These are phyloP conservation scores for Alosa alosa DNA, from an alignment of 2,113 vertebrate genomes.

Conservation along the genomic window DNA sequence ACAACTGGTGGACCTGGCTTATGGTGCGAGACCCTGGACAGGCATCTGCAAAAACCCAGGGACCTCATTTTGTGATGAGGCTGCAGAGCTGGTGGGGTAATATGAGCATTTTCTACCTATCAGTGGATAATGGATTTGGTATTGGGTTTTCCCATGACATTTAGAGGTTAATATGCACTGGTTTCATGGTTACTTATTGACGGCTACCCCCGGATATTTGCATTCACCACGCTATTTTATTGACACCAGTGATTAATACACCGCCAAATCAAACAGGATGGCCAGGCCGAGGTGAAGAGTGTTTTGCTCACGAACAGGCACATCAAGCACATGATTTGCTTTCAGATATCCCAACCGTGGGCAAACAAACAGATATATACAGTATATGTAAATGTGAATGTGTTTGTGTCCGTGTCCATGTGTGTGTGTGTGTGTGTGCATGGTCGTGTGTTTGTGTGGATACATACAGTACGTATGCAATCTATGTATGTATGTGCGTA, in stretches of 20 bases:
- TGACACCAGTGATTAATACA: constrained; percentile 78
- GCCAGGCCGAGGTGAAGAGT: constrained; percentile 40
- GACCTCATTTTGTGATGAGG: not conserved
- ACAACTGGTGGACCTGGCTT: not conserved
- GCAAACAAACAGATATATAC: not conserved
- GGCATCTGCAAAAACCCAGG: constrained; percentile 4
- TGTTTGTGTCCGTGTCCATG: not conserved
- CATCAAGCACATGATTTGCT: not conserved
- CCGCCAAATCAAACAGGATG: constrained; percentile 69
- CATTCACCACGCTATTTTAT: constrained; percentile 76
- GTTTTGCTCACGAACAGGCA: not conserved
- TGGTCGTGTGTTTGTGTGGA: no score
- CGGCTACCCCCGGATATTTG: constrained; percentile 67
- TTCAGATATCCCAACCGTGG: not conserved
- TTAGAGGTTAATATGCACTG: constrained; percentile 77
- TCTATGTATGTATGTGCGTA: not conserved
- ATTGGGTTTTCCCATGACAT: constrained; percentile 74
- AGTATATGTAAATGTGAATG: not conserved
- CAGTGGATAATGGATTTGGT: constrained; percentile 62
- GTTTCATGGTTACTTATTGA: constrained; percentile 77
- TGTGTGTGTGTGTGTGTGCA: no score
- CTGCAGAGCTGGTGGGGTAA: constrained; percentile 42
- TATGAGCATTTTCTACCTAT: constrained; percentile 56
- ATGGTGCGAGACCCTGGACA: constrained; percentile 26
- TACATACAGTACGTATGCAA: not conserved